Base-by-base conservation (phyloP, 2,797 vertebrate species). In the Sternarchorhynchus goeldii region DNA sequence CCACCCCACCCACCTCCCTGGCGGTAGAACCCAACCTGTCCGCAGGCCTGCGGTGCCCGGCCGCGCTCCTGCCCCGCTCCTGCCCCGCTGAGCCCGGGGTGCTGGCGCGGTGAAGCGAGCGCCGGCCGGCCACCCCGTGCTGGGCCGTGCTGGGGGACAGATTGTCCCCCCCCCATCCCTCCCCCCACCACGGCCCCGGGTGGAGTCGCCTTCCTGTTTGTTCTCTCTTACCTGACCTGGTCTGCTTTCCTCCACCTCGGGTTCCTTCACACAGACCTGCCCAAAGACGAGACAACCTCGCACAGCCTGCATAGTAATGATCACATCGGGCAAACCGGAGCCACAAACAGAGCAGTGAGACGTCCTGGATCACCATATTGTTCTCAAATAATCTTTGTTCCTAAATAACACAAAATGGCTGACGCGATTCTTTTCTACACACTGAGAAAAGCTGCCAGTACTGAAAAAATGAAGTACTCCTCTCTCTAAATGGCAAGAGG, bases 91-190 rank as follows among this genome's bases (percentile, higher is more conserved):
- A 82, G 86, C 88, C 86, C 84, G 86, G 88, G 85, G 89, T 90
- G 89, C 84, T 87, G 81, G 88, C 80, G 88, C 88, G 89, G 86
- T 90, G 88, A 89, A 91, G 90, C 88, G 86, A 89, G 91, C 86
- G 88, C 89, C 88, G 85, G 41, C 88, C 88, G 91, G 90, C 91
- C 91, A 91, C 81, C 63, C 89, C 88, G 89, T 87, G 85, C 50
- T 88, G 88, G 90, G 90, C 91, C 90, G 91, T 84, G 73, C 85
- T 81, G 83, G 90, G 82, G 92, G 91, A 93, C 92, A 94, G 92
- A 93, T 92, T 93, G 92, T 85, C 91, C 79, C 92, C 89, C 91
- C 91, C 88, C 89, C 89, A 10, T 90, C 91, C 88, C 88, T 91
- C 88, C 85, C 90, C 89, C 87, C 86, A 88, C 89, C 88, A 88